phyloP scores from a whole-genome alignment of 2,888 invertebrate species.

The Agrochola lota region DNA sequence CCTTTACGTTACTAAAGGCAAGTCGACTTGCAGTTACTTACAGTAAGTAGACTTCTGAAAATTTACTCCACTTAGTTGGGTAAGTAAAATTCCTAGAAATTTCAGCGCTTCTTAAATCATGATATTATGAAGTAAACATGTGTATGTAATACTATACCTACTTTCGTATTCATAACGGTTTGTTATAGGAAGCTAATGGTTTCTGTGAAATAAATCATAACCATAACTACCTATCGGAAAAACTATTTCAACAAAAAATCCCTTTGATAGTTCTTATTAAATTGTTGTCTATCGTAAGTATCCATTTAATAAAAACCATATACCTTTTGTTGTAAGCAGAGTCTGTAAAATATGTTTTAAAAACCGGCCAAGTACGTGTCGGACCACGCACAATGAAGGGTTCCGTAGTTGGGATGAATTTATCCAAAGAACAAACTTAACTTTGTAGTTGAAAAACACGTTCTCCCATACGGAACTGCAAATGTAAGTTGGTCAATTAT shows the following conservation, averaged over 20 bases:
- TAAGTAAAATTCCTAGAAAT: conserved; percentile 1
- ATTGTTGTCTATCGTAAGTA: not conserved
- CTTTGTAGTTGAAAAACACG: no score
- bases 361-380: not conserved
- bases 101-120: conserved; percentile 1
- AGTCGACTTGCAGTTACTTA: not conserved
- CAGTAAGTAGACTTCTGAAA: not conserved
- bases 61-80: not conserved
- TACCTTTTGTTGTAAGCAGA: not conserved
- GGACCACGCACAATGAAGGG: no score
- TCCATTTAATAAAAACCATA: not conserved
- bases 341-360: not conserved
- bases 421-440: no score
- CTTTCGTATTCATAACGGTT: not conserved
- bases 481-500: no score
- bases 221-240: not conserved
- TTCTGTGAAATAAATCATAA: conserved; percentile 10
- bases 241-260: not conserved
- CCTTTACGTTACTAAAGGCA: not conserved
- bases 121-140: not conserved
- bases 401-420: no score
- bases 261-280: not conserved
- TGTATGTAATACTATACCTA: not conserved
- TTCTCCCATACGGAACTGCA: no score
- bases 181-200: not conserved